Evolutionary conservation across 1,140 invertebrate genomes (phyloP), one percentile per base, ranked within the genome.

Genomic region (Aphis craccivora): DNA sequence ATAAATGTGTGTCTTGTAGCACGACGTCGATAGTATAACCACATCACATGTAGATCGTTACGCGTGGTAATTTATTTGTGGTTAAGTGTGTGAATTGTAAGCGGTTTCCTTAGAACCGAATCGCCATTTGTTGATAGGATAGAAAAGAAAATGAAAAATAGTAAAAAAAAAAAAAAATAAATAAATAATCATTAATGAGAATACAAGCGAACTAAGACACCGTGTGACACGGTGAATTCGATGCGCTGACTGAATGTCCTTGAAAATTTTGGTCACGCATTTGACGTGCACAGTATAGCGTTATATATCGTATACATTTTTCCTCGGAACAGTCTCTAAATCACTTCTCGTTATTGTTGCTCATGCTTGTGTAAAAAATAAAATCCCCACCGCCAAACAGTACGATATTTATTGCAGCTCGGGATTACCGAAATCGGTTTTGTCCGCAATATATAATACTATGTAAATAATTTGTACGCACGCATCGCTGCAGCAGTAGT

Each of bases 201-300:
- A 89, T 53, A 37, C 22, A 89, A 53, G 55, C 87, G 51, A 55
- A 89, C 51, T 45, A 89, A 89, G 87, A 89, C 87, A 89, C 51
- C 22, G 51, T 89, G 87, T 89, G 51, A 89, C 87, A 53, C 51
- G 87, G 55, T 55, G 87, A 40, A 53, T 89, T 37, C 51, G 87
- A 55, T 51, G 35, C 35, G 48, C 51, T 37, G 87, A 20, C 48
- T 40, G 87, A 37, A 55, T n/a, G 35, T 89, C 87, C 87, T 55
- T 55, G 87, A 25, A 89, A 7, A n/a, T 37, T 37, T 55, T 11
- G n/a, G 87, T 89, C 87, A 89, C 87, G 87, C 87, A 51, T 89
- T 88, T 51, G 45, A 6, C 86, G 30, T 45, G 18, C 45, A 53
- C n/a, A 25, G 86, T n/a, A 40, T 40, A n/a, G 87, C n/a, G 87